Evolutionary conservation across 2,113 vertebrate species (phyloP).

Genomic region (Brienomyrus longianalis): DNA sequence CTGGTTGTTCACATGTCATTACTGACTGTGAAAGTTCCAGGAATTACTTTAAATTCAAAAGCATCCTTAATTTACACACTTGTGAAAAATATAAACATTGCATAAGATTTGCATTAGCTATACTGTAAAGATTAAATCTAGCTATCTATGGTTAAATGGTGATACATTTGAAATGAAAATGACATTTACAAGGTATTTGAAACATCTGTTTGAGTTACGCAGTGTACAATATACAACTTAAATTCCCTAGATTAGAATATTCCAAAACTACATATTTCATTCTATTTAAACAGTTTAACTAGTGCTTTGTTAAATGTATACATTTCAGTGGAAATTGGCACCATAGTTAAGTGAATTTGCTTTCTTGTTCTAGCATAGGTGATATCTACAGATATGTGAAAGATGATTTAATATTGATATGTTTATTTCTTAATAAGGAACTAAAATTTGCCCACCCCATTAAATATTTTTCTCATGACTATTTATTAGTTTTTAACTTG

Average conservation of each 20-base stretch:
- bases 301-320: too few species aligned
- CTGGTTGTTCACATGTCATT: not conserved
- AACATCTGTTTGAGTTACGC: not conserved
- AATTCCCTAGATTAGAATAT: not conserved
- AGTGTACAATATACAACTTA: not conserved
- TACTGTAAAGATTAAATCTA: not conserved
- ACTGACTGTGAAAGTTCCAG: not conserved
- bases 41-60: not conserved
- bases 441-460: too few species aligned
- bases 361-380: too few species aligned
- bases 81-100: not conserved
- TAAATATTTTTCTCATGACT: too few species aligned
- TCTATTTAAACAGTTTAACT: not conserved
- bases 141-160: not conserved
- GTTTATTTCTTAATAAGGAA: too few species aligned
- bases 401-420: too few species aligned
- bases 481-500: too few species aligned
- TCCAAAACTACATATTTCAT: not conserved
- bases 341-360: too few species aligned
- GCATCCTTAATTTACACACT: not conserved
- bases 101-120: not conserved
- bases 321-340: too few species aligned
- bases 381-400: too few species aligned
- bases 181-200: not conserved
- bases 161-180: too few species aligned